Evolutionary conservation across 1,140 invertebrate species (phyloP).

Genomic region (Trinorchestia longiramus): DNA sequence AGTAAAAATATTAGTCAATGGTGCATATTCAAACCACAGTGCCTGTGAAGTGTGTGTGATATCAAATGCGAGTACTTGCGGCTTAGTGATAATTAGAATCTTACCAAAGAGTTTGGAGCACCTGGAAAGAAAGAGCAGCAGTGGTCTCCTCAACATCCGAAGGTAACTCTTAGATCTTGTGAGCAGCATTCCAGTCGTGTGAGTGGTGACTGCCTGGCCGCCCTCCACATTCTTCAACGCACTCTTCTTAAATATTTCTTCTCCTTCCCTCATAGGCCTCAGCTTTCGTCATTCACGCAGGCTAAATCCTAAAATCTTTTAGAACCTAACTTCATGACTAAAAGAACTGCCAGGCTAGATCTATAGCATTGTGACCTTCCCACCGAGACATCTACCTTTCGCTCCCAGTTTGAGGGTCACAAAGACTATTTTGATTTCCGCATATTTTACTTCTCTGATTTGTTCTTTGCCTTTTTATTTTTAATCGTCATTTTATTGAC

Average conservation of each 20-base stretch:
- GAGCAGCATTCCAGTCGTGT: not conserved
- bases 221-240: not conserved
- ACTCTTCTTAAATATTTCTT: not conserved
- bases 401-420: not conserved
- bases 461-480: not conserved
- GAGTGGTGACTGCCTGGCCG: not conserved
- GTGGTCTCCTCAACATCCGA: not conserved
- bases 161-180: not conserved
- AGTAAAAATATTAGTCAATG: not conserved
- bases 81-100: not conserved
- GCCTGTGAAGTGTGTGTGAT: not conserved
- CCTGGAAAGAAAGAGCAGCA: not conserved
- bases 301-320: too few species aligned
- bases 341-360: not conserved
- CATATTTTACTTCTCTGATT: not conserved
- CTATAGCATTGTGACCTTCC: not conserved
- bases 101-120: not conserved
- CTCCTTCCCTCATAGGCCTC: not conserved
- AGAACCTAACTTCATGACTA: too few species aligned
- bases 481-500: not conserved
- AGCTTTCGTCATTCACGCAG: not conserved
- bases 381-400: not conserved
- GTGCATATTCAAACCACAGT: not conserved
- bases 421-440: not conserved
- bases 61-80: not conserved